A percentile compares a stretch with the other conserved stretches of the same genome.
Evolutionary conservation across 1,140 invertebrate species (phyloP).

Genomic region (Galendromus occidentalis): DNA sequence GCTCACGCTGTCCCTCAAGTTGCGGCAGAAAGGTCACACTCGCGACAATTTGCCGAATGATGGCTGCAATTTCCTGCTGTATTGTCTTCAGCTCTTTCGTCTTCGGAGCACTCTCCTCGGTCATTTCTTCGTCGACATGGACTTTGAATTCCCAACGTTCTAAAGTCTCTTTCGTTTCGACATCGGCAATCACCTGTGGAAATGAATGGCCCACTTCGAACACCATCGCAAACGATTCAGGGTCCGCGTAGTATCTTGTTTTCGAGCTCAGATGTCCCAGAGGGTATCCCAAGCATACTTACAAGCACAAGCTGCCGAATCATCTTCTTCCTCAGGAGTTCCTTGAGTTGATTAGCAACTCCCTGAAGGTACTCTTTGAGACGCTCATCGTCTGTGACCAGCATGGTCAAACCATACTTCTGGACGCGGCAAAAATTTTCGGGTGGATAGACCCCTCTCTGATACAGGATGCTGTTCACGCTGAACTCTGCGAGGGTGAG

Average conservation of each 20-base stretch:
- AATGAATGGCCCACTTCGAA: no score
- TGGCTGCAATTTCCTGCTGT: constrained; percentile 66
- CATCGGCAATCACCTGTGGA: constrained; percentile 59
- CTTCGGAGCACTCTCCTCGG: constrained; percentile 23
- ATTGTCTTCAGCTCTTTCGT: constrained; percentile 57
- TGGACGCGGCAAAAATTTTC: constrained; percentile 49
- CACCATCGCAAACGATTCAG: no score
- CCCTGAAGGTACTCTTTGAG: constrained; percentile 63
- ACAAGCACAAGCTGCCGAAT: constrained; percentile 13
- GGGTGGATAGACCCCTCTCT: constrained; percentile 84
- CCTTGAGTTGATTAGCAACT: constrained; percentile 62
- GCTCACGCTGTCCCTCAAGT: constrained; percentile 39
- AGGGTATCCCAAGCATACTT: no score
- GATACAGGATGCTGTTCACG: constrained; percentile 90
- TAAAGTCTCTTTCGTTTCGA: constrained; percentile 70
- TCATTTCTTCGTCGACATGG: constrained; percentile 30
- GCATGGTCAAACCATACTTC: constrained; percentile 76
- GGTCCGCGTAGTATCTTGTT: no score
- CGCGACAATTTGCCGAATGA: constrained; percentile 58
- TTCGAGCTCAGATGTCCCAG: no score
- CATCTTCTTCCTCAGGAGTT: constrained; percentile 14
- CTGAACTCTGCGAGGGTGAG: constrained; percentile 60
- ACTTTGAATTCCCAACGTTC: constrained; percentile 96
- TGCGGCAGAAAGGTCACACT: constrained; percentile 43
- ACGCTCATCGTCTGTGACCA: constrained; percentile 71